phyloP scores from a whole-genome alignment of 2,797 vertebrate genomes.

The Arnoldichthys spilopterus region DNA sequence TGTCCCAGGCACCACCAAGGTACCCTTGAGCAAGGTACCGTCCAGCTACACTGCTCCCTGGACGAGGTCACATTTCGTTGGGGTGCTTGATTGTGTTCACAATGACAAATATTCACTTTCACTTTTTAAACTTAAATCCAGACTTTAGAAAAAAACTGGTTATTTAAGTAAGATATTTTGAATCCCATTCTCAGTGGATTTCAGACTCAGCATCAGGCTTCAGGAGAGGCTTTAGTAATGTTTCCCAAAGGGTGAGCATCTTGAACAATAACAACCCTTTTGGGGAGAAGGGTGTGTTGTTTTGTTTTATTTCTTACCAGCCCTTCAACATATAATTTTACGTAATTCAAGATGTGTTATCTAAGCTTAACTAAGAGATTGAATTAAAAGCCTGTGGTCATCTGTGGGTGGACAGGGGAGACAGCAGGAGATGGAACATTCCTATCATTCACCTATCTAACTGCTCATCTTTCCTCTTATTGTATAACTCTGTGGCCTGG shows the following conservation, averaged over 20 bases:
- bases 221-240: not conserved
- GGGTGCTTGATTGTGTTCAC: too few relatives aligned
- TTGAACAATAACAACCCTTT: constrained; percentile 13
- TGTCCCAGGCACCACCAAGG: too few relatives aligned
- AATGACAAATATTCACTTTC: too few relatives aligned
- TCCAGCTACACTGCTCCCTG: too few relatives aligned
- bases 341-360: constrained; percentile 21
- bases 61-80: too few relatives aligned
- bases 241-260: not conserved
- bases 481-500: not conserved
- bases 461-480: not conserved
- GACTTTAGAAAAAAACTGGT: not conserved
- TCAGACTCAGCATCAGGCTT: not conserved
- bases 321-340: not conserved
- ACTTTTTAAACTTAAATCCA: too few relatives aligned
- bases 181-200: not conserved
- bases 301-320: constrained; percentile 14
- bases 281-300: not conserved
- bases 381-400: constrained; percentile 39
- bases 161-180: not conserved
- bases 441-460: not conserved
- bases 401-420: not conserved
- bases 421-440: not conserved
- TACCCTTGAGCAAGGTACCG: too few relatives aligned
- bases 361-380: constrained; percentile 31